These are phyloP conservation scores for Cremastinae sp. DNA, from an alignment of 2,888 invertebrate species.

Conservation along the genomic window DNA sequence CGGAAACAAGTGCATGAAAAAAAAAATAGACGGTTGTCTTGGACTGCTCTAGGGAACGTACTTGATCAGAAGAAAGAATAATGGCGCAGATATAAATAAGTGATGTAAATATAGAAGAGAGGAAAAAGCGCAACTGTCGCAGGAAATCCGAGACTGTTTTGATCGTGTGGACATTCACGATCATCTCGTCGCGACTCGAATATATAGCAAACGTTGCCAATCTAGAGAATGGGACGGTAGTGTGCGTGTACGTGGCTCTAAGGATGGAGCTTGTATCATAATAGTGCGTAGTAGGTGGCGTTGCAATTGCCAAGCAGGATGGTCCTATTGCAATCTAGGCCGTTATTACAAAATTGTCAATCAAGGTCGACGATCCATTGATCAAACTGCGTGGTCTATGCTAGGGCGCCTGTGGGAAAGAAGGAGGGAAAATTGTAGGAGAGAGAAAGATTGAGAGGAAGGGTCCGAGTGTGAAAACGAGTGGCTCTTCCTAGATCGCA, in stretches of 20 bases:
- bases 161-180: background rate
- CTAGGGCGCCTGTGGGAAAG: conserved; percentile 4
- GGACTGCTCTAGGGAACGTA: too few species aligned
- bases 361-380: conserved; percentile 65
- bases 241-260: conserved; percentile 28
- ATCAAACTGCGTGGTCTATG: conserved; percentile 47
- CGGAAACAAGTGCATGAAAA: too few species aligned
- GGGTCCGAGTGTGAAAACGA: conserved; percentile 15
- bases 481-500: conserved; percentile 36
- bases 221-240: background rate
- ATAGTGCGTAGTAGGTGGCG: too few species aligned
- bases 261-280: too few species aligned
- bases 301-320: conserved; percentile 70
- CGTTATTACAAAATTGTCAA: conserved; percentile 69
- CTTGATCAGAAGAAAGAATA: too few species aligned
- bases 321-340: conserved; percentile 73
- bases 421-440: background rate
- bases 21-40: too few species aligned
- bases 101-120: conserved; percentile 8
- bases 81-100: conserved; percentile 18
- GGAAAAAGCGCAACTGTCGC: conserved; percentile 25
- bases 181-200: conserved; percentile 9
- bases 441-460: conserved; percentile 1
- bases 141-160: conserved; percentile 43
- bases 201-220: background rate